These are phyloP conservation scores for Sialis fuliginosa DNA, from an alignment of 2,888 invertebrate species.

Conservation along the genomic window DNA sequence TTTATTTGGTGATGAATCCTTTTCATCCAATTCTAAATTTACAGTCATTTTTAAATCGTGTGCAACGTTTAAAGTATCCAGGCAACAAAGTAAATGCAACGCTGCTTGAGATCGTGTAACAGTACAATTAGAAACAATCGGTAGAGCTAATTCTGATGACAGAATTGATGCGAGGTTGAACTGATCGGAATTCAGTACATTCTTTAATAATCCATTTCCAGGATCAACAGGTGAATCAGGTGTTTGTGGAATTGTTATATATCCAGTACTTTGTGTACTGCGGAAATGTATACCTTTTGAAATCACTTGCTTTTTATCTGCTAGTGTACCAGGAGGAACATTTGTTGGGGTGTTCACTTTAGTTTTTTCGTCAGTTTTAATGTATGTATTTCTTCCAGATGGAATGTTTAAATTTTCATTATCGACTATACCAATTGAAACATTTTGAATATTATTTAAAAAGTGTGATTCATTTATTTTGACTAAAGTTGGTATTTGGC, in stretches of 20 bases:
- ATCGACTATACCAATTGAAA: neutral
- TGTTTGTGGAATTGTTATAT: slow-evolving; percentile 18
- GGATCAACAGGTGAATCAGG: slow-evolving; percentile 26
- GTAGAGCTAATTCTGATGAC: slow-evolving; percentile 67
- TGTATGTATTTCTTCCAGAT: neutral
- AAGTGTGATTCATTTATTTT: slow-evolving; percentile 1
- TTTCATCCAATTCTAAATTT: slow-evolving; percentile 32
- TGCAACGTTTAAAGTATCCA: slow-evolving; percentile 74
- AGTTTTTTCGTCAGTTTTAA: slow-evolving; percentile 14
- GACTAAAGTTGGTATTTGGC: slow-evolving; percentile 35
- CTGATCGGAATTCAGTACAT: slow-evolving; percentile 9
- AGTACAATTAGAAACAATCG: slow-evolving; percentile 45
- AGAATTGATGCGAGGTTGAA: slow-evolving; percentile 40
- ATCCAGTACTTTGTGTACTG: neutral
- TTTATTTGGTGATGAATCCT: slow-evolving; percentile 32
- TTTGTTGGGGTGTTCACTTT: slow-evolving; percentile 2
- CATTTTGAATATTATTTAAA: slow-evolving; percentile 2
- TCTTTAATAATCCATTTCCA: slow-evolving; percentile 15
- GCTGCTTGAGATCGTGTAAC: slow-evolving; percentile 80
- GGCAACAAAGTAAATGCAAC: slow-evolving; percentile 70
- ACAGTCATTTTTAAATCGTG: slow-evolving; percentile 43
- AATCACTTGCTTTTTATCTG: neutral
- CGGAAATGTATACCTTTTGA: slow-evolving; percentile 1
- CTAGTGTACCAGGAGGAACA: neutral
- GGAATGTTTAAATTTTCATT: slow-evolving; percentile 13